Evolutionary conservation across 1,140 invertebrate genomes (phyloP).

Genomic region (Episyrphus balteatus): DNA sequence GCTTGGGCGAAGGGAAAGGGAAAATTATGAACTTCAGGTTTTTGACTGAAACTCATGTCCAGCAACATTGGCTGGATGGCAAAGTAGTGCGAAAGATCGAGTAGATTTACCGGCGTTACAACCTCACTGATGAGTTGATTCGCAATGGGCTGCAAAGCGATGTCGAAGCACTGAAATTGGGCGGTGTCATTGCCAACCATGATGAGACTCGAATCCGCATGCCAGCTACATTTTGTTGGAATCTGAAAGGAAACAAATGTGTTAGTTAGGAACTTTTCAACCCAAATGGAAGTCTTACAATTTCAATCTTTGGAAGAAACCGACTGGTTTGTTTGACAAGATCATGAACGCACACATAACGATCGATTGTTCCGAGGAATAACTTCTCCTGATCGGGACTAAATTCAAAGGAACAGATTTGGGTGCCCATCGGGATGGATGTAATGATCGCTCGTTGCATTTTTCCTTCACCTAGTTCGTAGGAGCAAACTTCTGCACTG

Average conservation of each 20-base stretch:
- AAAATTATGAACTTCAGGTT: slow-evolving; percentile 39
- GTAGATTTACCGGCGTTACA: slow-evolving; percentile 45
- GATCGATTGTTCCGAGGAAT: slow-evolving; percentile 64
- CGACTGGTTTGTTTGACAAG: slow-evolving; percentile 49
- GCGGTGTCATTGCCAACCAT: slow-evolving; percentile 58
- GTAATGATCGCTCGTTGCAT: slow-evolving; percentile 56
- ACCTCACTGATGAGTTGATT: slow-evolving; percentile 60
- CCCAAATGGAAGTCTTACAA: slow-evolving; percentile 43
- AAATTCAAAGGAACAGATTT: slow-evolving; percentile 53
- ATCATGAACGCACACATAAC: slow-evolving; percentile 61
- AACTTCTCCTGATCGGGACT: slow-evolving; percentile 61
- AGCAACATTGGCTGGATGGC: slow-evolving; percentile 44
- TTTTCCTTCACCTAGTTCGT: slow-evolving; percentile 56
- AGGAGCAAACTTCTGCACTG: slow-evolving; percentile 59
- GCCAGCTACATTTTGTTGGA: slow-evolving; percentile 59
- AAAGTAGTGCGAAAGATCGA: slow-evolving; percentile 61
- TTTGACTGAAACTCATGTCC: slow-evolving; percentile 46
- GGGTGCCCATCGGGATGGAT: slow-evolving; percentile 58
- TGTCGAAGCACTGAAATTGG: slow-evolving; percentile 68
- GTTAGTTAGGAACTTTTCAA: background rate
- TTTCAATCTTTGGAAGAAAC: slow-evolving; percentile 41
- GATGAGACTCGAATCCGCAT: slow-evolving; percentile 55
- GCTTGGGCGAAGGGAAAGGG: slow-evolving; percentile 38
- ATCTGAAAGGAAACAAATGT: slow-evolving; percentile 39
- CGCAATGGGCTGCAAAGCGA: slow-evolving; percentile 53